Percentiles rank a stretch among this genome's conserved stretches.
Evolutionary conservation across 2,113 vertebrate genomes (phyloP).

Genomic region (Gambusia affinis): DNA sequence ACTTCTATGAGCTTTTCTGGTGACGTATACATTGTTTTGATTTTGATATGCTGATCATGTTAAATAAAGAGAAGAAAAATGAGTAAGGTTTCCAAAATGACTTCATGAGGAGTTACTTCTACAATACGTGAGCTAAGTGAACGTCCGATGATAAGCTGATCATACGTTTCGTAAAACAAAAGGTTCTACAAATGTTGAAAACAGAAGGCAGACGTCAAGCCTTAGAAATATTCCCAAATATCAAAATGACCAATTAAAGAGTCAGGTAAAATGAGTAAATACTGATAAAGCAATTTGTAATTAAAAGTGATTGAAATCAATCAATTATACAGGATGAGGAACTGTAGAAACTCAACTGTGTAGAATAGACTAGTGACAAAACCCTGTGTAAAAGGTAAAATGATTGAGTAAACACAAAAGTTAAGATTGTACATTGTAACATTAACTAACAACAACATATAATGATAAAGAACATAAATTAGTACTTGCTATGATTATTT

Average conservation of each 20-base stretch:
- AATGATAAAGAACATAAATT: background rate
- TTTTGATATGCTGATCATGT: too few relatives aligned
- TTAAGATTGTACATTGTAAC: background rate
- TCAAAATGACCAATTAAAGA: background rate
- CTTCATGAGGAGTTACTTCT: background rate
- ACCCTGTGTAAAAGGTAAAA: background rate
- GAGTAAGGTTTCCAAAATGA: background rate
- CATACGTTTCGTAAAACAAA: background rate
- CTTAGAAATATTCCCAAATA: background rate
- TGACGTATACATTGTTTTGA: background rate
- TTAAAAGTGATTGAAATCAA: too few relatives aligned
- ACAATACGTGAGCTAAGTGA: background rate
- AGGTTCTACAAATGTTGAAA: background rate
- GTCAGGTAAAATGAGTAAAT: too few relatives aligned
- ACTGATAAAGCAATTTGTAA: too few relatives aligned
- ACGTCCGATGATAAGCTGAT: background rate
- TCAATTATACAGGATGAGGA: background rate
- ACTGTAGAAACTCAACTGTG: background rate
- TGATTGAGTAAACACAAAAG: background rate
- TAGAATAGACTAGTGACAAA: background rate
- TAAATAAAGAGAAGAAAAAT: too few relatives aligned
- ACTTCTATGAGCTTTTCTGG: background rate
- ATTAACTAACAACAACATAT: background rate
- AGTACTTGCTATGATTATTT: too few relatives aligned
- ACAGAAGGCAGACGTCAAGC: background rate